phyloP scores from a whole-genome alignment of 2,888 invertebrate species.

The Agrypnus murinus region DNA sequence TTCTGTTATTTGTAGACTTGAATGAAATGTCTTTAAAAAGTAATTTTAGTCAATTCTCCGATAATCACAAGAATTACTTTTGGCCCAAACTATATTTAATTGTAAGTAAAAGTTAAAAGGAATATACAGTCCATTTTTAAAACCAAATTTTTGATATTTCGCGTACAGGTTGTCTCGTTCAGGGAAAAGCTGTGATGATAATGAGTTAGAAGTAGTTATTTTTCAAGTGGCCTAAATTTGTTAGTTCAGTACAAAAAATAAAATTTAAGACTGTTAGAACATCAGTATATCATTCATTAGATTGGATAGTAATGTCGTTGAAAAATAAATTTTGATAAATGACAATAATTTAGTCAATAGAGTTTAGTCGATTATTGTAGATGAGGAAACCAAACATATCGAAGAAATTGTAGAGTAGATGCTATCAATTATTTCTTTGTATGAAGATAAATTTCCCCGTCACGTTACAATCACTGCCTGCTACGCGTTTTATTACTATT shows the following conservation, averaged over 20 bases:
- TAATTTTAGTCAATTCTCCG: slow-evolving; percentile 14
- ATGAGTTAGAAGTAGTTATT: slow-evolving; percentile 55
- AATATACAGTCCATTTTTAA: slow-evolving; percentile 15
- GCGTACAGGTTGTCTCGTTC: slow-evolving; percentile 58
- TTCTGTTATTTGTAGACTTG: not conserved
- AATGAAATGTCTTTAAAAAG: not conserved
- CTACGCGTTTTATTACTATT: slow-evolving; percentile 52
- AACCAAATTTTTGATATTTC: slow-evolving; percentile 14
- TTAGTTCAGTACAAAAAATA: slow-evolving; percentile 44
- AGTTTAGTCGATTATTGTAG: slow-evolving; percentile 35
- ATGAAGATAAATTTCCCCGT: slow-evolving; percentile 51
- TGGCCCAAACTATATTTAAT: no score
- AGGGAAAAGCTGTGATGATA: slow-evolving; percentile 62
- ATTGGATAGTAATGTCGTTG: slow-evolving; percentile 60
- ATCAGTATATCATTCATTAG: slow-evolving; percentile 63
- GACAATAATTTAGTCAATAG: slow-evolving; percentile 40
- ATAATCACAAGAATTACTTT: no score
- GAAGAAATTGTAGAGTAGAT: slow-evolving; percentile 40
- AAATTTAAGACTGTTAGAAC: slow-evolving; percentile 60
- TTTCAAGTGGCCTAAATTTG: slow-evolving; percentile 46
- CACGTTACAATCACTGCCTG: slow-evolving; percentile 58
- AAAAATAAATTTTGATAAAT: slow-evolving; percentile 37
- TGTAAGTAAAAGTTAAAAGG: no score
- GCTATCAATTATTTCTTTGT: slow-evolving; percentile 29
- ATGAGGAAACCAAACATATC: slow-evolving; percentile 43